Evolutionary conservation across 1,140 invertebrate genomes (phyloP).

Genomic region (Cherax quadricarinatus): DNA sequence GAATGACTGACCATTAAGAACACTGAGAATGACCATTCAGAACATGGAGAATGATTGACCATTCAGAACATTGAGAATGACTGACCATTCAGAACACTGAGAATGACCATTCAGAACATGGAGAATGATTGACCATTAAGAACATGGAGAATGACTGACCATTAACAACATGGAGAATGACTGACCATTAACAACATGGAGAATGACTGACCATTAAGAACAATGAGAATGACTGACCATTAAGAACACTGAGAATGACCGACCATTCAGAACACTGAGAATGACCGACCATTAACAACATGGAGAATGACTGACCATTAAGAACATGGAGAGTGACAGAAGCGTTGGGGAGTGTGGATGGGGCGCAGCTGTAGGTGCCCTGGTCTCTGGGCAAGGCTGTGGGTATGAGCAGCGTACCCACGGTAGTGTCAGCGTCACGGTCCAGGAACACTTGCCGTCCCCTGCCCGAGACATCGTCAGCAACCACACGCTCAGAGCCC

Average conservation of each 20-base stretch:
- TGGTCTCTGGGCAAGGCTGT: constrained; percentile 47
- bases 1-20: constrained; percentile 51
- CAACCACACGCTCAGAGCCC: constrained; percentile 53
- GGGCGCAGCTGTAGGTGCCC: constrained; percentile 51
- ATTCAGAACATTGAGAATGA: too few relatives aligned
- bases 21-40: constrained; percentile 51
- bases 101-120: constrained; percentile 58
- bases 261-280: too few relatives aligned
- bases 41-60: neutral
- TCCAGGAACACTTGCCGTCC: constrained; percentile 15
- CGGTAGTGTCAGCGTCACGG: neutral
- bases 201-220: constrained; percentile 51
- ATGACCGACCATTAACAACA: too few relatives aligned
- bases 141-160: too few relatives aligned
- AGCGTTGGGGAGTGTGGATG: constrained; percentile 48
- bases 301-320: constrained; percentile 34
- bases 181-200: too few relatives aligned
- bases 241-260: too few relatives aligned
- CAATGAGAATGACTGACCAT: constrained; percentile 50
- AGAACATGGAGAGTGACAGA: constrained; percentile 58
- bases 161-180: too few relatives aligned
- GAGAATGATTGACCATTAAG: too few relatives aligned
- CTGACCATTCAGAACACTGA: too few relatives aligned
- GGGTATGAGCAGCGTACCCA: constrained; percentile 52
- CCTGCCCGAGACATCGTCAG: neutral